Conservation (phyloP, 1,140 invertebrate genomes). For the Coelopa frigida region DNA sequence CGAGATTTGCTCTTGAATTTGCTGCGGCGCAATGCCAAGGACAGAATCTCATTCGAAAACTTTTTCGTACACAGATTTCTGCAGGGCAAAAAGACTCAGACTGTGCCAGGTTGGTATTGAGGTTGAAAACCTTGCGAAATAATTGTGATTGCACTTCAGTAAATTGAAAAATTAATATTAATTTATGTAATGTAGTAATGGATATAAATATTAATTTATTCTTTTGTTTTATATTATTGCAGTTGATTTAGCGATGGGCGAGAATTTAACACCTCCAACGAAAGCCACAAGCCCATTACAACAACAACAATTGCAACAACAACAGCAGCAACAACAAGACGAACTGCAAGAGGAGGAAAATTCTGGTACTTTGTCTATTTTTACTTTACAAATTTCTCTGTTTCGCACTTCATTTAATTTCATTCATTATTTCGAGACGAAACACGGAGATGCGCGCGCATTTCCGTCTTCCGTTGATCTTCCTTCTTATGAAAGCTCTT, state of each 20-base stretch:
- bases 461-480: neutral
- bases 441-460: neutral
- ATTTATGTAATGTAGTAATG: neutral
- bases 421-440: neutral
- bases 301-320: slow-evolving; percentile 30
- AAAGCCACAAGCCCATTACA: slow-evolving; percentile 40
- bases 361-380: slow-evolving; percentile 23
- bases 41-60: slow-evolving; percentile 91
- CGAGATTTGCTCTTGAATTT: slow-evolving; percentile 80
- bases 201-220: neutral
- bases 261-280: slow-evolving; percentile 33
- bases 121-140: too few species aligned
- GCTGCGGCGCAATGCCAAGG: slow-evolving; percentile 85
- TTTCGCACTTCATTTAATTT: too few species aligned
- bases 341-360: slow-evolving; percentile 34
- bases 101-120: slow-evolving; percentile 28
- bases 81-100: slow-evolving; percentile 55
- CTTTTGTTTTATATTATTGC: slow-evolving; percentile 9
- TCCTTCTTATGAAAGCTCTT: neutral
- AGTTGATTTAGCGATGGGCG: slow-evolving; percentile 31
- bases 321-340: slow-evolving; percentile 27
- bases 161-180: too few species aligned
- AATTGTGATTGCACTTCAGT: too few species aligned
- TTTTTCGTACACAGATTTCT: slow-evolving; percentile 92
- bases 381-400: too few species aligned